These are phyloP conservation scores for Opisthocomus hoazin DNA, from an alignment of 2,113 vertebrate genomes.

Conservation along the genomic window DNA sequence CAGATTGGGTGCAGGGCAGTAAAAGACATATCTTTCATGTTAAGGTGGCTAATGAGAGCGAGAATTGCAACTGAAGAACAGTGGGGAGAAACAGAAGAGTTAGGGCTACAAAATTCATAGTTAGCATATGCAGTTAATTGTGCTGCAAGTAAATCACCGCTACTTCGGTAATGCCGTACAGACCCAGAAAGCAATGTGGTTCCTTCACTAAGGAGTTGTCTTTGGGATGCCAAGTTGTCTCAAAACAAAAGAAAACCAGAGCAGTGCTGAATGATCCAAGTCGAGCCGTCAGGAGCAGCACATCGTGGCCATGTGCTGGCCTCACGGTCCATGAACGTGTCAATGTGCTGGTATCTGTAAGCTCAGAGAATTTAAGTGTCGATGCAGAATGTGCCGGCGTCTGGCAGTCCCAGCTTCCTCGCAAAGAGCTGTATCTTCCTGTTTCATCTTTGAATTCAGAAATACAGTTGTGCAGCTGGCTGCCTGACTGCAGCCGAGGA, in stretches of 20 bases:
- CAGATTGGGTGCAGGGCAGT: neutral
- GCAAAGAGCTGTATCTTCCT: neutral
- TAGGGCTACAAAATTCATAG: neutral
- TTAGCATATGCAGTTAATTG: neutral
- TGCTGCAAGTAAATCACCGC: neutral
- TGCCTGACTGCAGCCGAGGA: neutral
- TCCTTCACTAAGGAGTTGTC: neutral
- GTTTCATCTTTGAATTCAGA: neutral
- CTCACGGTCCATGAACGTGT: neutral
- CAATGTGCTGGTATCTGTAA: neutral
- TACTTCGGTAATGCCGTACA: neutral
- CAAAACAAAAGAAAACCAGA: neutral
- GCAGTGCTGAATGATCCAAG: neutral
- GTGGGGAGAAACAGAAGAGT: neutral
- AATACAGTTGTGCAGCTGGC: neutral
- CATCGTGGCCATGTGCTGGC: accelerated
- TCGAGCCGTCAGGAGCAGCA: neutral
- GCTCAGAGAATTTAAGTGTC: neutral
- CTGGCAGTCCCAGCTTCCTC: neutral
- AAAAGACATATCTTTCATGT: neutral
- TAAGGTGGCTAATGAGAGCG: neutral
- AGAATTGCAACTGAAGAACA: neutral
- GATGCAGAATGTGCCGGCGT: neutral
- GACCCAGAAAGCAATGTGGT: neutral
- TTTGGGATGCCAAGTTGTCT: neutral